These are phyloP conservation scores for Aleiodes leptofemur DNA, from an alignment of 2,888 invertebrate species.

Conservation along the genomic window DNA sequence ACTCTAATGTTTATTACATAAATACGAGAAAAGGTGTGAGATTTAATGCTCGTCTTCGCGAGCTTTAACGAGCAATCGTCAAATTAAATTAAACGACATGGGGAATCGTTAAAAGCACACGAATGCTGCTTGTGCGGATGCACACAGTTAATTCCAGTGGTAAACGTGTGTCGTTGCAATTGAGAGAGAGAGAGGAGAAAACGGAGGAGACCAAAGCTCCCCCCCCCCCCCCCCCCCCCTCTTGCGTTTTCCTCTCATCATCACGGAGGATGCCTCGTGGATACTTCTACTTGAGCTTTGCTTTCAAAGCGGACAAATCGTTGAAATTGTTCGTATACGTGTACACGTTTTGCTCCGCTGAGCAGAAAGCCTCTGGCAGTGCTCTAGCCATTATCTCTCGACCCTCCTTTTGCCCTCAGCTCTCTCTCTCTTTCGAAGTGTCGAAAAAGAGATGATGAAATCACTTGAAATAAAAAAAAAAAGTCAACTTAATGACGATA, in stretches of 20 bases:
- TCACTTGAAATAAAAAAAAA: too few relatives aligned
- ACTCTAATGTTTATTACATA: not conserved
- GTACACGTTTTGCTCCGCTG: constrained; percentile 37
- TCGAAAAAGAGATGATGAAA: constrained; percentile 34
- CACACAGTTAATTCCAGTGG: constrained; percentile 61
- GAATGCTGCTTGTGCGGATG: constrained; percentile 56
- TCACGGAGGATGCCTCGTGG: constrained; percentile 28
- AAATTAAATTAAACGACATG: constrained; percentile 71
- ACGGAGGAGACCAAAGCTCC: constrained; percentile 45
- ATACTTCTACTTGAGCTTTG: constrained; percentile 46
- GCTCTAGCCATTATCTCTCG: constrained; percentile 20
- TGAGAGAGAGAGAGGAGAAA: constrained; percentile 5
- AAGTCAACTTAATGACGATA: not conserved
- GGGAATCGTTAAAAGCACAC: constrained; percentile 65
- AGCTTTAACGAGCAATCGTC: constrained; percentile 71
- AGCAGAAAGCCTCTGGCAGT: constrained; percentile 38
- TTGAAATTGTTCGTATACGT: constrained; percentile 44
- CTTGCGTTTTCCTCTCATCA: constrained; percentile 17
- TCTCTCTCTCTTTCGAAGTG: not conserved
- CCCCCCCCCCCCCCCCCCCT: constrained; percentile 24
- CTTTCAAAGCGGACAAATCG: constrained; percentile 47
- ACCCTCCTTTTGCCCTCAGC: not conserved
- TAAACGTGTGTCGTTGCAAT: constrained; percentile 36
- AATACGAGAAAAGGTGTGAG: constrained; percentile 56
- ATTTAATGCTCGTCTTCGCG: constrained; percentile 60